phyloP scores from a whole-genome alignment of 2,113 vertebrate genomes.

The Ophthalmotilapia sp. region DNA sequence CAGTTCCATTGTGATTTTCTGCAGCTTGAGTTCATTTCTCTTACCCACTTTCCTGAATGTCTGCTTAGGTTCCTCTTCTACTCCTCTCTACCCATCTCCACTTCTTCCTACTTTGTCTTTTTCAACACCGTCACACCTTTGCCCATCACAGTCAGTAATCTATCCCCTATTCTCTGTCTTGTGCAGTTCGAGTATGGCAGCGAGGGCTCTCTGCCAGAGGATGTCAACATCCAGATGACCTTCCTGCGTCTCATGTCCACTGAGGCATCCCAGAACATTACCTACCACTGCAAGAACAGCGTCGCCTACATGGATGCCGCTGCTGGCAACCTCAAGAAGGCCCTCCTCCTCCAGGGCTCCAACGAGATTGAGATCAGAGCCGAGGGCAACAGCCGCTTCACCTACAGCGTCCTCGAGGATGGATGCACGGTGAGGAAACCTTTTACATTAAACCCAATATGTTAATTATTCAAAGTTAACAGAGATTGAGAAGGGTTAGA shows the following conservation, averaged over 20 bases:
- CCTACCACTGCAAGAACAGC: constrained; percentile 99
- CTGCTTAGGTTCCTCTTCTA: neutral
- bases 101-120: neutral
- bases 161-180: neutral
- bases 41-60: neutral
- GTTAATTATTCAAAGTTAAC: neutral
- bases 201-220: constrained; percentile 80
- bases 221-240: constrained; percentile 95
- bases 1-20: neutral
- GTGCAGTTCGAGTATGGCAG: constrained; percentile 88
- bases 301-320: constrained; percentile 93
- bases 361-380: constrained; percentile 97
- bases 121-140: neutral
- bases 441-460: neutral
- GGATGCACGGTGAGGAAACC: constrained; percentile 88
- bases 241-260: constrained; percentile 99
- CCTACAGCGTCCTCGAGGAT: constrained; percentile 87
- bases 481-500: neutral
- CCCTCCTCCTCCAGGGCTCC: constrained; percentile 93
- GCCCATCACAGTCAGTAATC: constrained; percentile 45
- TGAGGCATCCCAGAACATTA: constrained; percentile 94
- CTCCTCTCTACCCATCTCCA: neutral
- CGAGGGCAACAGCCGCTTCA: constrained; percentile 99
- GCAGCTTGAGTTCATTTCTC: neutral
- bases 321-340: constrained; percentile 93